Percentiles rank a stretch among this genome's conserved stretches.
Evolutionary conservation across 1,140 invertebrate genomes (phyloP).

Genomic region (Polypedilum vanderplanki): DNA sequence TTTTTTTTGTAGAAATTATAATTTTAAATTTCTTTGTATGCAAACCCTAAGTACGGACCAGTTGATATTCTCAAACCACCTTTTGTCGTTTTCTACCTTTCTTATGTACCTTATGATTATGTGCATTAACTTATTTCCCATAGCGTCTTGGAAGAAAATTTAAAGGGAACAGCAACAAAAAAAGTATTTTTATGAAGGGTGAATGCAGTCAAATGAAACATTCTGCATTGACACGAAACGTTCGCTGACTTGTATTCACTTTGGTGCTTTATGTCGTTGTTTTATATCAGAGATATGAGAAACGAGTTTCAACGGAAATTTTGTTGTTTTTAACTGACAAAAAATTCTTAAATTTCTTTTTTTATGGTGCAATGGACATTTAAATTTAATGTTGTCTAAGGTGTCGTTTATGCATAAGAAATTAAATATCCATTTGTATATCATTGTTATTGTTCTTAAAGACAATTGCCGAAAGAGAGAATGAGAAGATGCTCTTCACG

Average conservation of each 20-base stretch:
- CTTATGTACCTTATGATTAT: slow-evolving; percentile 20
- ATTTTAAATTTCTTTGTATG: no score
- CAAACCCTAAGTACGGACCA: neutral
- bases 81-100: neutral
- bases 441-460: neutral
- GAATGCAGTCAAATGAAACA: slow-evolving; percentile 5
- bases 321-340: slow-evolving; percentile 15
- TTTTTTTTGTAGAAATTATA: no score
- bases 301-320: slow-evolving; percentile 14
- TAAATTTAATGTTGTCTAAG: neutral
- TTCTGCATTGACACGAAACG: slow-evolving; percentile 16
- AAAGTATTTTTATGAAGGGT: neutral
- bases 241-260: neutral
- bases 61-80: neutral
- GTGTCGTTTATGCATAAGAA: neutral
- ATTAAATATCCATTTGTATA: slow-evolving; percentile 15
- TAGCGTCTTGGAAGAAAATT: neutral
- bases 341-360: slow-evolving; percentile 24
- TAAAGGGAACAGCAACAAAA: neutral
- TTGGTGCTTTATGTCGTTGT: slow-evolving; percentile 11
- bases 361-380: slow-evolving; percentile 14
- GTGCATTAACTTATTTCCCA: neutral
- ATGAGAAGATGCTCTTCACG: neutral
- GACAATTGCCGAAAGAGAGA: neutral
- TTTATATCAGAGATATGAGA: neutral